These are phyloP conservation scores for Phenganax stokvisi DNA, from an alignment of 92 coral and sea anemone species.

Conservation along the genomic window DNA sequence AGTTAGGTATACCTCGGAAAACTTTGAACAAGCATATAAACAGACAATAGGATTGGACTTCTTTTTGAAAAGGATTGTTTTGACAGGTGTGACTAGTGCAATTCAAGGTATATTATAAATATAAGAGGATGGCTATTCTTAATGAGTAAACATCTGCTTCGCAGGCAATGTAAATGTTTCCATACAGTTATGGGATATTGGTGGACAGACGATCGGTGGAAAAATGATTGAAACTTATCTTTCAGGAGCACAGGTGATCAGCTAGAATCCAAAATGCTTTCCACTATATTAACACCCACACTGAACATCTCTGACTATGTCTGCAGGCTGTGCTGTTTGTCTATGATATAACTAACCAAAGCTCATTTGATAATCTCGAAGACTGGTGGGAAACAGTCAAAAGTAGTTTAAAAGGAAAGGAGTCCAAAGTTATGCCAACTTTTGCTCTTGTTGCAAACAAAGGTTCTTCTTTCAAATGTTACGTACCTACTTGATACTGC, in stretches of 20 bases:
- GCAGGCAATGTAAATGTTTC: conserved; percentile 85
- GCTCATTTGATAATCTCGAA: conserved; percentile 93
- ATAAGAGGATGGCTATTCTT: background rate
- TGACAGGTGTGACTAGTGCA: conserved; percentile 60
- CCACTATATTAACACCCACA: background rate
- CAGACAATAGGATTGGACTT: conserved; percentile 92
- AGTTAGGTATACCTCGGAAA: conserved; percentile 84
- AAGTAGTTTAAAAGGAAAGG: conserved; percentile 66
- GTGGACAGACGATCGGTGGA: conserved; percentile 97
- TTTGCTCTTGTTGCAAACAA: conserved; percentile 92
- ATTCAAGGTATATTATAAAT: too few species aligned
- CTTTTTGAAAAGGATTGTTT: conserved; percentile 76
- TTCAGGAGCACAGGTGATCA: conserved; percentile 82
- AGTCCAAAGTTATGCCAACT: conserved; percentile 62
- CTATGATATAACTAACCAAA: conserved; percentile 89
- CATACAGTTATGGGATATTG: conserved; percentile 97
- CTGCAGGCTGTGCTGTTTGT: conserved; percentile 81
- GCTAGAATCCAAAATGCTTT: background rate
- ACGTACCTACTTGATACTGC: background rate
- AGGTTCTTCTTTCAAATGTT: conserved; percentile 44
- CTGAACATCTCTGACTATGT: background rate
- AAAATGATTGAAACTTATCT: conserved; percentile 95
- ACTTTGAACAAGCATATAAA: conserved; percentile 86
- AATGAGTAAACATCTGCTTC: background rate
- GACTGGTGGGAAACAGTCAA: conserved; percentile 94